phyloP scores from a whole-genome alignment of 2,888 invertebrate genomes.

The Plagiodera versicolora region DNA sequence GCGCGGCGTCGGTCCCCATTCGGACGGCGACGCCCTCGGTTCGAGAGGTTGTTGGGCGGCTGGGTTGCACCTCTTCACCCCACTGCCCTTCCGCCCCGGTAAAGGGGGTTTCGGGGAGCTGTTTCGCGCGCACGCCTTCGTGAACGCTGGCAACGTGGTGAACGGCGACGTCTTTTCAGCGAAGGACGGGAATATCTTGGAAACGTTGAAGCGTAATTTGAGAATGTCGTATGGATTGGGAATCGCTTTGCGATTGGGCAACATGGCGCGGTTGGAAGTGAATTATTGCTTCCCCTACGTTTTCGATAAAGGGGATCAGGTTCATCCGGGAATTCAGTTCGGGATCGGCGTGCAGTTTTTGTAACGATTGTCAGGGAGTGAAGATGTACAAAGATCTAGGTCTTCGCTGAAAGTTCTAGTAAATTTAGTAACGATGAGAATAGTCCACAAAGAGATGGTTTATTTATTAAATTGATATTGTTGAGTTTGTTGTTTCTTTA shows the following conservation, averaged over 20 bases:
- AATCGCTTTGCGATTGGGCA: slow-evolving; percentile 78
- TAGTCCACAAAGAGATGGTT: slow-evolving; percentile 16
- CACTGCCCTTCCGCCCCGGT: slow-evolving; percentile 84
- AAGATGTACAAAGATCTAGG: not conserved
- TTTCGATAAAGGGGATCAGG: slow-evolving; percentile 65
- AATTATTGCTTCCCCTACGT: slow-evolving; percentile 85
- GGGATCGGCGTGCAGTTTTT: slow-evolving; percentile 83
- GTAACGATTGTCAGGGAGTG: slow-evolving; percentile 49
- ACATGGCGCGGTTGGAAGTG: slow-evolving; percentile 88
- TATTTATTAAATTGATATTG: slow-evolving; percentile 27
- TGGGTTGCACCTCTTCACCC: slow-evolving; percentile 85
- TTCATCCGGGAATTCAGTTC: slow-evolving; percentile 75
- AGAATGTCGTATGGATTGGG: slow-evolving; percentile 83
- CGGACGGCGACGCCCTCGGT: slow-evolving; percentile 75
- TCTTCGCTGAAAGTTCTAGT: not conserved
- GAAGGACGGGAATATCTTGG: slow-evolving; percentile 28
- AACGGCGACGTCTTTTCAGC: slow-evolving; percentile 23
- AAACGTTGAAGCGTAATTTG: slow-evolving; percentile 50
- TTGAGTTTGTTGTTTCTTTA: slow-evolving; percentile 14
- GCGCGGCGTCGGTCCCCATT: slow-evolving; percentile 84
- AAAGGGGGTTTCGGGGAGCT: slow-evolving; percentile 79
- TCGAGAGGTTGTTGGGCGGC: slow-evolving; percentile 82
- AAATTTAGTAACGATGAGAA: not conserved
- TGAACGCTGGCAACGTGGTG: slow-evolving; percentile 81
- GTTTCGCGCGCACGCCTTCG: slow-evolving; percentile 86